Evolutionary conservation across 2,797 vertebrate species (phyloP).

Genomic region (Sebastes baramenuke): DNA sequence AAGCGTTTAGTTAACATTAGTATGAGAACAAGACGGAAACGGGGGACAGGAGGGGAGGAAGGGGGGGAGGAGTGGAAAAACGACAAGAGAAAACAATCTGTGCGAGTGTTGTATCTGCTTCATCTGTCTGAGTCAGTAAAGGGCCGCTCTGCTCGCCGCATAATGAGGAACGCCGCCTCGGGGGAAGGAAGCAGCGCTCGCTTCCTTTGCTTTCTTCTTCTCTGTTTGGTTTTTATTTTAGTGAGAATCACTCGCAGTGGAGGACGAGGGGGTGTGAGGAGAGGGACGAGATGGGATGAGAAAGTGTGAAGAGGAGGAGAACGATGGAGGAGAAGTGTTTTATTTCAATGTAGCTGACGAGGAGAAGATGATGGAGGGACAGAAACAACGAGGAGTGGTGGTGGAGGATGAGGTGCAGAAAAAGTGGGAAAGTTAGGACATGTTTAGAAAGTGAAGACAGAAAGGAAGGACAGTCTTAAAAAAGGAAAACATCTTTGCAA

Average conservation of each 20-base stretch:
- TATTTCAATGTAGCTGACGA: neutral
- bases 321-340: neutral
- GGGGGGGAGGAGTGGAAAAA: neutral
- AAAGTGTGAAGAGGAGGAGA: neutral
- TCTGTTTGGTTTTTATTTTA: slow-evolving; percentile 37
- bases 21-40: slow-evolving; percentile 52
- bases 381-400: neutral
- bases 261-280: neutral
- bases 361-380: neutral
- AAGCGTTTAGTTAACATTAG: slow-evolving; percentile 71
- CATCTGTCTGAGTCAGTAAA: slow-evolving; percentile 64
- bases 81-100: slow-evolving; percentile 68
- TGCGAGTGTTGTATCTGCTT: slow-evolving; percentile 61
- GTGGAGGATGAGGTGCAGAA: neutral
- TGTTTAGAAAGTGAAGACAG: neutral
- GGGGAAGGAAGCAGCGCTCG: slow-evolving; percentile 38
- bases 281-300: neutral
- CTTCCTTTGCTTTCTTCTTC: slow-evolving; percentile 26
- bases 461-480: neutral
- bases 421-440: neutral
- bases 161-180: slow-evolving; percentile 57
- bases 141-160: slow-evolving; percentile 40
- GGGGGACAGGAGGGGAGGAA: neutral
- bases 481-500: neutral
- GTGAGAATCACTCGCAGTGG: slow-evolving; percentile 13